phyloP scores from a whole-genome alignment of 2,113 vertebrate genomes.

The Centropus unirufus region DNA sequence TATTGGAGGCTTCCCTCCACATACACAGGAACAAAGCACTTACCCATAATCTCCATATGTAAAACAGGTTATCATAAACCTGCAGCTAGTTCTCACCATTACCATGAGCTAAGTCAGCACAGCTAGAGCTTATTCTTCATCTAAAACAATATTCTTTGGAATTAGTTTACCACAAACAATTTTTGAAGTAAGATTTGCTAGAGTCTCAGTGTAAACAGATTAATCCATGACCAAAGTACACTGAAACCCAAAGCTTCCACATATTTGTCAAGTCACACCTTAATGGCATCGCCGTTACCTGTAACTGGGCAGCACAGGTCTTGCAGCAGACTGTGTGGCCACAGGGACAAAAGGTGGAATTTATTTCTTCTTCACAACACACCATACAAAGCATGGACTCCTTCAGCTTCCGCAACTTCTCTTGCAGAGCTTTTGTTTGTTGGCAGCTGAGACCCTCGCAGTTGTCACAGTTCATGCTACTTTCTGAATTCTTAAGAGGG shows the following conservation, averaged over 20 bases:
- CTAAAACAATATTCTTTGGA: not conserved
- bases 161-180: not conserved
- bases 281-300: constrained; percentile 78
- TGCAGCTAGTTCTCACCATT: not conserved
- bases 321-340: constrained; percentile 98
- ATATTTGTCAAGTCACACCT: not conserved
- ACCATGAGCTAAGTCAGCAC: rapidly evolving
- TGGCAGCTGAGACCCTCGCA: constrained; percentile 87
- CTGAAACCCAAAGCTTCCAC: not conserved
- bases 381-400: constrained; percentile 96
- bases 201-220: not conserved
- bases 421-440: constrained; percentile 88
- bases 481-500: constrained; percentile 77
- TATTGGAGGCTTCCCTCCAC: not conserved
- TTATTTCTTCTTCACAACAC: constrained; percentile 95
- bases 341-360: constrained; percentile 96
- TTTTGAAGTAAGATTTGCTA: not conserved
- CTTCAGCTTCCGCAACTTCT: constrained; percentile 89
- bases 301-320: constrained; percentile 88
- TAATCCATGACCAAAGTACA: not conserved
- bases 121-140: not conserved
- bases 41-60: not conserved
- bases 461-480: constrained; percentile 83
- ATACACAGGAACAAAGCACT: not conserved
- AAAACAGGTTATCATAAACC: not conserved